phyloP scores from a whole-genome alignment of 2,888 invertebrate species.

The Limnephilus rhombicus region DNA sequence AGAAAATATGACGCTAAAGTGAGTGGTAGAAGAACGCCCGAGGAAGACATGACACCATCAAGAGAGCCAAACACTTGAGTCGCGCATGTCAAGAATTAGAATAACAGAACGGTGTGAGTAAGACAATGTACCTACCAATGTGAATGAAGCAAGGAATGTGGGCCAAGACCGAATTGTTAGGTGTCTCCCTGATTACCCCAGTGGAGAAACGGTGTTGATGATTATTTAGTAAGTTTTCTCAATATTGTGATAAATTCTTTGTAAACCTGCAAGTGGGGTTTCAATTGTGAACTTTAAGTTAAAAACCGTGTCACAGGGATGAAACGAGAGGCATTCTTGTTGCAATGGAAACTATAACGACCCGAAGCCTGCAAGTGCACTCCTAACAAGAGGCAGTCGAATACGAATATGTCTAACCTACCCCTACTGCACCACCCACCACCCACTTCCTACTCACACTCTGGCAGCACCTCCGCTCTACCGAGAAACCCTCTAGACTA shows the following conservation, averaged over 20 bases:
- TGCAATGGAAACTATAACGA: constrained; percentile 39
- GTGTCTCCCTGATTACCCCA: too few species aligned
- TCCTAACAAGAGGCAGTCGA: constrained; percentile 48
- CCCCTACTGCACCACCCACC: not conserved
- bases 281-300: not conserved
- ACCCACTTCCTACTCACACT: not conserved
- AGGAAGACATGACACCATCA: too few species aligned
- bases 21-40: too few species aligned
- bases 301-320: not conserved
- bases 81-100: too few species aligned
- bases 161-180: too few species aligned
- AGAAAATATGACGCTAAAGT: too few species aligned
- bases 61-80: too few species aligned
- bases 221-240: not conserved
- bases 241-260: not conserved
- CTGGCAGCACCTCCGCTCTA: not conserved
- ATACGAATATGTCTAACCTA: constrained; percentile 34
- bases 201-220: too few species aligned
- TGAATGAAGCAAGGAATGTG: too few species aligned
- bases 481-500: not conserved
- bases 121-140: too few species aligned
- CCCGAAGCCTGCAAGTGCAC: constrained; percentile 33
- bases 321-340: constrained; percentile 15
- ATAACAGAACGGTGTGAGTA: too few species aligned
- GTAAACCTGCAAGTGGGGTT: not conserved